Evolutionary conservation across 2,797 vertebrate species (phyloP).

Genomic region (Anas georgica): DNA sequence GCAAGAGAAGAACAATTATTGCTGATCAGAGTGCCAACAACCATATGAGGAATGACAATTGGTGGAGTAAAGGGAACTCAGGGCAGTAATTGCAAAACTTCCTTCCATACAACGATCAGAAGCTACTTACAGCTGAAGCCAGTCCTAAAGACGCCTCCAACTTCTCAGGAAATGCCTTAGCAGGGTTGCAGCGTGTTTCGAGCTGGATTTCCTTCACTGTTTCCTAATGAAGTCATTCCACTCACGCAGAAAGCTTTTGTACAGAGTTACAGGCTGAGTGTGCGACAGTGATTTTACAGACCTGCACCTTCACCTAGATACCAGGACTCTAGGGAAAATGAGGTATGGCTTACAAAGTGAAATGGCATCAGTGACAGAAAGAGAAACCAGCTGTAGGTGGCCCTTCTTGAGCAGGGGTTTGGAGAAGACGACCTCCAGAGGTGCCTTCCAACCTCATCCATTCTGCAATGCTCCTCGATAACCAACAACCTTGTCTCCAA

Average conservation of each 20-base stretch:
- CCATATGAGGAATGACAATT: neutral
- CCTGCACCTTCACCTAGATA: neutral
- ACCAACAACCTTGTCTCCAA: neutral
- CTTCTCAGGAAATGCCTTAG: conserved; percentile 22
- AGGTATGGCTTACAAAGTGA: neutral
- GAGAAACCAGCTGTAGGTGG: neutral
- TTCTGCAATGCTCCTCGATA: neutral
- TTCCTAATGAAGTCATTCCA: neutral
- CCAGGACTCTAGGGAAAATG: neutral
- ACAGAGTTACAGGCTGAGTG: rapidly evolving
- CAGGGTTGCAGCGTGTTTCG: neutral
- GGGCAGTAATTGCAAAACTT: neutral
- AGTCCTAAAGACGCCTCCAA: neutral
- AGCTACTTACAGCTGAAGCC: neutral
- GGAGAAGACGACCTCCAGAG: neutral
- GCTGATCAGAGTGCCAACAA: neutral
- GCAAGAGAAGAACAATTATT: neutral
- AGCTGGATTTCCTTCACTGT: neutral
- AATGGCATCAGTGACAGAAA: neutral
- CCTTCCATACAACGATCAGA: neutral
- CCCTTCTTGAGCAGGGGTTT: neutral
- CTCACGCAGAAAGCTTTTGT: neutral
- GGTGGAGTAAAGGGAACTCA: neutral
- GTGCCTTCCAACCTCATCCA: neutral
- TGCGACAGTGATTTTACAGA: neutral